Base-by-base conservation (phyloP, 2,113 vertebrate species). In the Riparia riparia region DNA sequence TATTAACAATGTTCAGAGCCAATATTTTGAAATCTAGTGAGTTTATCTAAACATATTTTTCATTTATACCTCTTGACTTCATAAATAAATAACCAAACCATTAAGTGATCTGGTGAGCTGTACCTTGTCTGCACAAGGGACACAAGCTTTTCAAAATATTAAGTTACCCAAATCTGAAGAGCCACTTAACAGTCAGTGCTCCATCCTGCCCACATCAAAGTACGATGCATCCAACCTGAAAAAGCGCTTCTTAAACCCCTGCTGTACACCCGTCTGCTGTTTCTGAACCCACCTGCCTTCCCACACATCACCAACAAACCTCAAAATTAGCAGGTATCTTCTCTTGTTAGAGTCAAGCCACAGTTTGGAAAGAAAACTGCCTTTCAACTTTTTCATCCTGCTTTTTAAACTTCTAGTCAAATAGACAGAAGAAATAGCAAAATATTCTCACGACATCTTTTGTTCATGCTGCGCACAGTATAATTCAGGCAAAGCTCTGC, bases 11-110 rank as follows among this genome's bases (percentile, higher is more conserved):
- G 39, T 78, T 83, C 64, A 74, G 82, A 58, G 82, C 18, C 42
- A 81, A 1, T 44, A 90, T 84, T 94, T 83, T 88, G 68, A 93
- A 95, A 83, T 50, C 64, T 41, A 92, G 21, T 19, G 31, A 90
- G 68, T 92, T 95, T 63, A 92, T 83, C 39, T 88, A 93, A 90
- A 92, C 50, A 26, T 70, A 80, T 80, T 93, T 88, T 91, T 73
- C 34, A 56, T 92, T 87, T 93, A 85, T 88, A 25, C 21, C 31
- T 54, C 21, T 41, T 66, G 47, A 74, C 85, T 90, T 80, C 10
- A 63, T 78, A 94, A 93, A 85, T 32, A 94, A 93, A 85, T 32
- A 87, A 93, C 53, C 15, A 86, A 45, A 64, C 29, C 10, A 45
- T 63, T 82, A 92, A 91, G 34, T 16, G 61, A 81, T 31, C 41